Evolutionary conservation across 2,113 vertebrate genomes (phyloP).

Genomic region (Seriola aureovittata): DNA sequence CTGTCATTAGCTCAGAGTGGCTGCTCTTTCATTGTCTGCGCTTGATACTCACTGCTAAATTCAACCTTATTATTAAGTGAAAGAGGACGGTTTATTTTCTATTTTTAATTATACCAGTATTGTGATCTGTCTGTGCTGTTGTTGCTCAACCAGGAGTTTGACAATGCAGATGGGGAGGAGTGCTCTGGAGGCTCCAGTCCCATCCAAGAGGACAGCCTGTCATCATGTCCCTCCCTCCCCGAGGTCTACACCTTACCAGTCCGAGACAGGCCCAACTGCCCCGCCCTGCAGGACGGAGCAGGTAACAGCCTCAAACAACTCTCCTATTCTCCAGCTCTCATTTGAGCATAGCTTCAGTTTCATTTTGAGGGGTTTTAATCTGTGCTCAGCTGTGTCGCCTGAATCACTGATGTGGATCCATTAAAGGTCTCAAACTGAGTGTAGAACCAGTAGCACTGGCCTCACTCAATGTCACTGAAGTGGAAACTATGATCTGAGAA

Average conservation of each 20-base stretch:
- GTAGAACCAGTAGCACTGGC: conserved; percentile 27
- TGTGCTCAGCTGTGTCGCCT: conserved; percentile 11
- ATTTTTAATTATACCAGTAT: neutral
- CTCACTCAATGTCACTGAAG: conserved; percentile 38
- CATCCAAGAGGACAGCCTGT: conserved; percentile 93
- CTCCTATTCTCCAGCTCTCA: neutral
- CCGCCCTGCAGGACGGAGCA: conserved; percentile 78
- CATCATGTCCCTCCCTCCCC: conserved; percentile 91
- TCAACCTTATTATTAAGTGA: neutral
- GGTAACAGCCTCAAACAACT: conserved; percentile 60
- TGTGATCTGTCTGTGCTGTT: conserved; percentile 11
- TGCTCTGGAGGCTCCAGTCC: conserved; percentile 92
- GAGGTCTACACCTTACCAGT: conserved; percentile 94
- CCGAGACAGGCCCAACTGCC: conserved; percentile 78
- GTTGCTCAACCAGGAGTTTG: conserved; percentile 87
- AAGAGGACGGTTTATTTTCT: neutral
- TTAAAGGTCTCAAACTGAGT: conserved; percentile 59
- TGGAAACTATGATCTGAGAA: conserved; percentile 56
- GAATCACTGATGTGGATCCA: conserved; percentile 53
- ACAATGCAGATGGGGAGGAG: conserved; percentile 93
- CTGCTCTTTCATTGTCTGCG: conserved; percentile 39
- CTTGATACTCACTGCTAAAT: conserved; percentile 21
- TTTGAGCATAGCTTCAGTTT: neutral
- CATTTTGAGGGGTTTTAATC: neutral
- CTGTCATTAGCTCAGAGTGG: conserved; percentile 44